Evolutionary conservation across 1,140 invertebrate genomes (phyloP), one percentile per base, ranked within the genome.

Genomic region (Halictus rubicundus): DNA sequence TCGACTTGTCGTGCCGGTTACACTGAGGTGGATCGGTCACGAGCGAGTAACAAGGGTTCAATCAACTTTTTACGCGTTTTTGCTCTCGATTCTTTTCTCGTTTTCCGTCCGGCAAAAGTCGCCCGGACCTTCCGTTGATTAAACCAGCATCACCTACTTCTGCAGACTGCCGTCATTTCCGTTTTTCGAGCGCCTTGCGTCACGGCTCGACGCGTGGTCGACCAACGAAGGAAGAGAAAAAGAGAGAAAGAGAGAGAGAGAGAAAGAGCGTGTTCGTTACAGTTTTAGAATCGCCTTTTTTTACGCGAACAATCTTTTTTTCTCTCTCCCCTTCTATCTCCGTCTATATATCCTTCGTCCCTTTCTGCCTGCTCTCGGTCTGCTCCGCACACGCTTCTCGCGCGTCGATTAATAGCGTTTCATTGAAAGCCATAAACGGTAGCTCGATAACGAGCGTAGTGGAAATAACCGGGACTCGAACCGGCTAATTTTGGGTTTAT

Each of bases 111-210:
- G 32, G 3, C 32, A 32, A 6, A 57, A n/a, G 6, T 23, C 21
- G 21, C 21, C 9, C 54, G 21, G 23, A 10, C 37, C 66, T 52
- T 63, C 52, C 75, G 68, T 46, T 52, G 75, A 70, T n/a, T 78
- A 59, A 78, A 42, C 77, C 23, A 16, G 64, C 27, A 61, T 76
- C 80, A 64, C 80, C 63, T 73, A 66, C 64, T 79, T 82, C 25
- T 32, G 52, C 21, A 21, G 16, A 52, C 66, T 64, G 27, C 16
- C 60, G 68, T 70, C 76, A 68, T 65, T 72, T 73, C 61, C 76
- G 63, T 79, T 79, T 68, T 60, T 66, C 77, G 69, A 65, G 14
- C 68, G 49, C 19, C 60, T 65, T 57, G 76, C 76, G 76, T 78
- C 76, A 78, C 68, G 59, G 21, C 46, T 70, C 10, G 23, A 60